Percentiles rank a stretch among this genome's conserved stretches.
These are phyloP conservation scores for Gymnoscelis rufifasciata DNA, from an alignment of 2,888 invertebrate genomes.

Conservation along the genomic window DNA sequence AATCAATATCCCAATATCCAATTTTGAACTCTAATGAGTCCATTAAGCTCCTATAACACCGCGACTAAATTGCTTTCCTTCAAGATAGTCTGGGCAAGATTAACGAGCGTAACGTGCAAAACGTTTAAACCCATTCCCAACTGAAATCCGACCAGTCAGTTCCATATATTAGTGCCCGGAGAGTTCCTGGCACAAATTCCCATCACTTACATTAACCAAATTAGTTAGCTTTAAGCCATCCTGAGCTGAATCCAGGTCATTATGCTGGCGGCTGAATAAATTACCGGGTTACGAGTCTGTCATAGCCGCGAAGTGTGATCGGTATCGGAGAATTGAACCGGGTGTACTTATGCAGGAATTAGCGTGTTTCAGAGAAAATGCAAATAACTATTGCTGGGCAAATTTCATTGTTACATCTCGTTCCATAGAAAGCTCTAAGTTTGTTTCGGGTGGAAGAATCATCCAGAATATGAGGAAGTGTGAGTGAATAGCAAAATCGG, in stretches of 20 bases:
- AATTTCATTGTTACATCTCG: too few species aligned
- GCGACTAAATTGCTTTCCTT: slow-evolving; percentile 48
- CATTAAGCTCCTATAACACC: slow-evolving; percentile 40
- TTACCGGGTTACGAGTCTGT: slow-evolving; percentile 33
- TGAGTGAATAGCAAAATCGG: too few species aligned
- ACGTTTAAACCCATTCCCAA: slow-evolving; percentile 76
- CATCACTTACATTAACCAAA: slow-evolving; percentile 77
- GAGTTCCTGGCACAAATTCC: slow-evolving; percentile 73
- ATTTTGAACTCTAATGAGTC: slow-evolving; percentile 27
- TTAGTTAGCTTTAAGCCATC: slow-evolving; percentile 69
- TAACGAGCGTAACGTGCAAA: slow-evolving; percentile 77
- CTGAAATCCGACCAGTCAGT: slow-evolving; percentile 78
- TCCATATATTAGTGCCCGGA: slow-evolving; percentile 75
- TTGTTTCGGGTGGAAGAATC: too few species aligned
- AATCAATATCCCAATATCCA: slow-evolving; percentile 7
- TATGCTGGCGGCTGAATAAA: slow-evolving; percentile 57
- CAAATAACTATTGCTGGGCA: too few species aligned
- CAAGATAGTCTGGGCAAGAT: slow-evolving; percentile 75
- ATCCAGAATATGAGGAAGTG: too few species aligned
- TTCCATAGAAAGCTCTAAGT: too few species aligned
- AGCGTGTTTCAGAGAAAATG: too few species aligned
- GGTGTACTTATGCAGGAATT: neutral
- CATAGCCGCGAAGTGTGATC: slow-evolving; percentile 14
- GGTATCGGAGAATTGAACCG: slow-evolving; percentile 7
- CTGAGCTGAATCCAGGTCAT: slow-evolving; percentile 51